Evolutionary conservation across 1,140 invertebrate species (phyloP).

Genomic region (Aleiodes sp.): DNA sequence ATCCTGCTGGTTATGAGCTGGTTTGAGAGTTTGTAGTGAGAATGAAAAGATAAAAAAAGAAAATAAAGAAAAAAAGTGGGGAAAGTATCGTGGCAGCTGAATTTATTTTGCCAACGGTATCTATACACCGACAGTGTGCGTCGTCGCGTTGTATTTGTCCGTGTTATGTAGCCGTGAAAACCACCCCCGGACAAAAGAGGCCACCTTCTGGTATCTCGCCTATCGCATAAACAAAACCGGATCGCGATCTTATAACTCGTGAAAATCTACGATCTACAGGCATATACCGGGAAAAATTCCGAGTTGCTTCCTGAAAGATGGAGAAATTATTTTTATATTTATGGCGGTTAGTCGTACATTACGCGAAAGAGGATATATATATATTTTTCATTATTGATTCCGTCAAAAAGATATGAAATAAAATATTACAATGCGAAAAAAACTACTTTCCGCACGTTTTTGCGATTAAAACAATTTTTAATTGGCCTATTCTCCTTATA

Average conservation of each 20-base stretch:
- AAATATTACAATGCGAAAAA: too few relatives aligned
- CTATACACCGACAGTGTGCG: slow-evolving; percentile 4
- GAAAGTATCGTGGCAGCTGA: slow-evolving; percentile 19
- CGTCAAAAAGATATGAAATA: too few relatives aligned
- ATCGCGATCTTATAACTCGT: slow-evolving; percentile 49
- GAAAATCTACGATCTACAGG: slow-evolving; percentile 36
- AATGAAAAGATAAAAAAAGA: neutral
- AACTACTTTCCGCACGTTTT: too few relatives aligned
- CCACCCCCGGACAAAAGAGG: slow-evolving; percentile 51
- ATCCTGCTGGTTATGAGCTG: neutral
- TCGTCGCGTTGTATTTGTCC: neutral
- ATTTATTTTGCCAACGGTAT: slow-evolving; percentile 26
- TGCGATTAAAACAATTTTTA: too few relatives aligned
- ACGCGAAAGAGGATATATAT: too few relatives aligned
- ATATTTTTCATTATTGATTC: too few relatives aligned
- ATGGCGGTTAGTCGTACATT: too few relatives aligned
- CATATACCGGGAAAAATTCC: slow-evolving; percentile 27
- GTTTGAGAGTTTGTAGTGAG: neutral
- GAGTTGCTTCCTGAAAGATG: slow-evolving; percentile 26
- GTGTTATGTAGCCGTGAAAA: slow-evolving; percentile 32
- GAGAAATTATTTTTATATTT: too few relatives aligned
- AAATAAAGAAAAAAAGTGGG: neutral
- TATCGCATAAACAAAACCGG: slow-evolving; percentile 52
- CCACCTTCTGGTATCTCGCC: slow-evolving; percentile 42
- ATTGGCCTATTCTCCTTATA: too few relatives aligned